A percentile compares a stretch with the other conserved stretches of the same genome.
phyloP scores from a whole-genome alignment of 92 coral and sea anemone species.

The Phenganax marumi region DNA sequence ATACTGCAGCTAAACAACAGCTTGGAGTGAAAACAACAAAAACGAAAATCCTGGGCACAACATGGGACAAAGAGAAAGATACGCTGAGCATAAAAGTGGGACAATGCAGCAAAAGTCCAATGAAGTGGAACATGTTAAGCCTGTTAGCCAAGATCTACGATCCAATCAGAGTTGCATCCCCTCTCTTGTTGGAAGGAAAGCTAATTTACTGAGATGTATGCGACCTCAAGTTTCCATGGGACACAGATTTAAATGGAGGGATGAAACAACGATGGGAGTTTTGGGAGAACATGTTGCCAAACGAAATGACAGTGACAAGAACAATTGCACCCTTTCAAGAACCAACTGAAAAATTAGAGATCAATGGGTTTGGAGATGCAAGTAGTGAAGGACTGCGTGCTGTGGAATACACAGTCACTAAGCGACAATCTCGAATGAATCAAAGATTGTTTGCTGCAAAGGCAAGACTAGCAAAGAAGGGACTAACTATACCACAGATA shows the following conservation, averaged over 20 bases:
- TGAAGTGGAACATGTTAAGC: background rate
- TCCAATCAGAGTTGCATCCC: background rate
- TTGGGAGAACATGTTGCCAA: background rate
- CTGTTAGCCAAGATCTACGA: background rate
- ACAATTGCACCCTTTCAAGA: background rate
- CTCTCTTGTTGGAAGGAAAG: background rate
- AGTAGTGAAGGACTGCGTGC: background rate
- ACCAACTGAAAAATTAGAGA: background rate
- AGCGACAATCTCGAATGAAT: too few relatives aligned
- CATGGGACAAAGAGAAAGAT: background rate
- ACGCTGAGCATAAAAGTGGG: background rate
- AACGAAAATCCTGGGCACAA: background rate
- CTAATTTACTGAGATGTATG: background rate
- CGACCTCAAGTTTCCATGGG: background rate
- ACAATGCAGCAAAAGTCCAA: too few relatives aligned
- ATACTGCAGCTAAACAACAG: background rate
- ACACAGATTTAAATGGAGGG: background rate
- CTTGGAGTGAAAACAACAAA: background rate
- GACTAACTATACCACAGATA: slow-evolving; percentile 12
- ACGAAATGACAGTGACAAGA: background rate
- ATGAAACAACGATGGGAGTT: background rate
- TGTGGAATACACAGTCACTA: too few relatives aligned
- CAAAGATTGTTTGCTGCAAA: too few relatives aligned
- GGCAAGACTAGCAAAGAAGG: background rate
- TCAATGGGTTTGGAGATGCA: slow-evolving; percentile 4